These are phyloP conservation scores for Thripadectes ignobilis DNA, from an alignment of 2,797 vertebrate genomes.

Conservation along the genomic window DNA sequence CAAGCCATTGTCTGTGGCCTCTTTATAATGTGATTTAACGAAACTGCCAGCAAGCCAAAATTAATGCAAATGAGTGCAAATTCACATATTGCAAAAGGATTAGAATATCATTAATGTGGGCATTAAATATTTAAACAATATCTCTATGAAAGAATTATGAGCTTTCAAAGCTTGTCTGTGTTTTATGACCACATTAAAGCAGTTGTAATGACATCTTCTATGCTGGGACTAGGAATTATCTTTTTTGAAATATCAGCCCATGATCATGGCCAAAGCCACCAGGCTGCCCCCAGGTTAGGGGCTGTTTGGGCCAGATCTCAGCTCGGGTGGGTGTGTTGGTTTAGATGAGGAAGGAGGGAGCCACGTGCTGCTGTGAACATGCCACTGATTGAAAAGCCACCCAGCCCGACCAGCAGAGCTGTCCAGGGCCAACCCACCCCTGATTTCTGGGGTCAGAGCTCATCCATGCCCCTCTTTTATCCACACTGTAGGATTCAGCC, in stretches of 20 bases:
- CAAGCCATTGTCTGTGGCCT: slow-evolving; percentile 12
- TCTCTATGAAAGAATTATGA: slow-evolving; percentile 50
- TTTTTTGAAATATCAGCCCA: background rate
- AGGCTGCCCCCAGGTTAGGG: background rate
- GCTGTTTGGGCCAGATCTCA: background rate
- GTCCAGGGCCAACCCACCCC: accelerated
- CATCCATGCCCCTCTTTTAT: background rate
- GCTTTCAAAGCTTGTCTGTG: slow-evolving; percentile 19
- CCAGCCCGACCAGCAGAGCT: background rate
- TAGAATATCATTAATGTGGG: slow-evolving; percentile 63
- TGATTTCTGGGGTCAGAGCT: background rate
- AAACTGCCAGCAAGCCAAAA: slow-evolving; percentile 30
- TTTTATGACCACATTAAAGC: slow-evolving; percentile 11
- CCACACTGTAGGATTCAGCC: accelerated
- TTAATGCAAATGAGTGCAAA: slow-evolving; percentile 66
- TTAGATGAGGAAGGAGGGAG: background rate
- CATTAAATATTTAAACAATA: slow-evolving; percentile 73
- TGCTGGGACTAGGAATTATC: background rate
- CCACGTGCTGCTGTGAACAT: background rate
- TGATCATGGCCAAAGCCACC: background rate
- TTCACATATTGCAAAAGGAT: slow-evolving; percentile 54
- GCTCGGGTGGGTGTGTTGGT: background rate
- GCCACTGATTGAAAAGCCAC: background rate
- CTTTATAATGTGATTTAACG: slow-evolving; percentile 24
- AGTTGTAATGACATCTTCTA: background rate